Base-by-base conservation (phyloP, 2,888 invertebrate genomes). In the Steinernema scapterisci region DNA sequence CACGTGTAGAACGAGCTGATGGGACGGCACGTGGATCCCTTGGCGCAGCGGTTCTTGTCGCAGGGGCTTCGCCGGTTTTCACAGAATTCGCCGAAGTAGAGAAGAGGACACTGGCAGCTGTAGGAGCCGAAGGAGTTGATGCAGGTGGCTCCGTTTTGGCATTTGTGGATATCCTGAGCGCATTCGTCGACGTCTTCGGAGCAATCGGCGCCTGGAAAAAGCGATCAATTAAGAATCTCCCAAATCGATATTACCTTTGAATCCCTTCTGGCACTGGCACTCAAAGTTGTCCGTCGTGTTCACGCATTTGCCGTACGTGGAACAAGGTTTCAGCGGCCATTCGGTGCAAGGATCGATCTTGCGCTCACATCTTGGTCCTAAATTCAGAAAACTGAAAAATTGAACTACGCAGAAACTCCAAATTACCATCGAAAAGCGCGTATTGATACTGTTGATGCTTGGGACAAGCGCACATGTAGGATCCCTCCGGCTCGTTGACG, bases 101-200 rank as follows among this genome's bases (percentile, higher is more conserved):
- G 5, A 23, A 11, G 25, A 23, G 13, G 19, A 25, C 54, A 54
- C 5, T 54, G 11, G 25, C 54, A 54, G 25, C 54, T 11, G 25
- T 54, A 54, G 11, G 54, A 54, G 21, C 54, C 54, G 25, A 11
- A 25, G 25, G 23, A 19, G 21, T 54, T 54, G 13, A 23, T 6
- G 54, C 54, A 54, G 5, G 25, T 19, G 54, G 19, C 54, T 5
- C 21, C 13, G 23, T 19, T 25, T 19, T 11, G 11, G 54, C 54
- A 54, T 81, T 54, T 54, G 54, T 54, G 54, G 25, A 92, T 0
- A 95, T 94, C 88, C 92, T 91, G 83, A 43, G 93, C 92, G 86
- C 96, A 97, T 89, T 97, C 96, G 88, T 97, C 95, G 73, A 96
- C 93, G 88, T 97, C 95, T 76, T 91, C 25, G 13, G 21, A 11